A percentile compares a stretch with the other conserved stretches of the same genome.
These are phyloP conservation scores for Tarsius wallacei DNA, from an alignment of 2,797 vertebrate genomes.

Conservation along the genomic window DNA sequence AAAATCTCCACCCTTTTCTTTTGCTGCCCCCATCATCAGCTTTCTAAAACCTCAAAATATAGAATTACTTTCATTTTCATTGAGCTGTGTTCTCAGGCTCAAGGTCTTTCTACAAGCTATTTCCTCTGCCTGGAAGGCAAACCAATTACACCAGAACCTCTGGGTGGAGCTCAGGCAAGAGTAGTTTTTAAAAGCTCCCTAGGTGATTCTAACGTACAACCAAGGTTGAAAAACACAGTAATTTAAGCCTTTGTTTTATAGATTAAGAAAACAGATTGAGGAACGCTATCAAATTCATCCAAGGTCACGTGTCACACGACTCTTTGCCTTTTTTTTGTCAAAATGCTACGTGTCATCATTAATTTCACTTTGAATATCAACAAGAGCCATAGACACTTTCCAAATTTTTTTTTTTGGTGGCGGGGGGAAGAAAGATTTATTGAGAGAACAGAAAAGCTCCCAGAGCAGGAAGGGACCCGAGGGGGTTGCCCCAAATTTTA, in stretches of 20 bases:
- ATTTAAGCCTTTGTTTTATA: neutral
- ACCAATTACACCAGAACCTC: neutral
- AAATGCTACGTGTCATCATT: constrained; percentile 31
- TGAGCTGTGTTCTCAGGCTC: neutral
- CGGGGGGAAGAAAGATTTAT: no score
- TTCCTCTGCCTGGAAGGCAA: neutral
- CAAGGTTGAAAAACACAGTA: neutral
- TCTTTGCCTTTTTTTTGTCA: neutral
- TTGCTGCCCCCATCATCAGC: neutral
- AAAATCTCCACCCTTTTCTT: neutral
- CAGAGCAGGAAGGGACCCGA: no score
- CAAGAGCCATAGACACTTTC: neutral
- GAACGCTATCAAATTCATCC: neutral
- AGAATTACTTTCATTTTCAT: neutral
- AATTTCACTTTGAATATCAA: constrained; percentile 15
- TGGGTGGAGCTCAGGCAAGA: neutral
- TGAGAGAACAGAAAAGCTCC: no score
- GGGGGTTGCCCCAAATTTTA: neutral
- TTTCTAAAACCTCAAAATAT: neutral
- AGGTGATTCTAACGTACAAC: neutral
- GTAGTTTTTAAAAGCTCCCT: neutral
- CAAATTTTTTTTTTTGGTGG: no score
- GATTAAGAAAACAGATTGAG: neutral
- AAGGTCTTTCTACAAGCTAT: neutral
- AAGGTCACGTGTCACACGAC: neutral